These are phyloP conservation scores for Axea sp. DNA, from an alignment of 2,888 invertebrate genomes.

Conservation along the genomic window DNA sequence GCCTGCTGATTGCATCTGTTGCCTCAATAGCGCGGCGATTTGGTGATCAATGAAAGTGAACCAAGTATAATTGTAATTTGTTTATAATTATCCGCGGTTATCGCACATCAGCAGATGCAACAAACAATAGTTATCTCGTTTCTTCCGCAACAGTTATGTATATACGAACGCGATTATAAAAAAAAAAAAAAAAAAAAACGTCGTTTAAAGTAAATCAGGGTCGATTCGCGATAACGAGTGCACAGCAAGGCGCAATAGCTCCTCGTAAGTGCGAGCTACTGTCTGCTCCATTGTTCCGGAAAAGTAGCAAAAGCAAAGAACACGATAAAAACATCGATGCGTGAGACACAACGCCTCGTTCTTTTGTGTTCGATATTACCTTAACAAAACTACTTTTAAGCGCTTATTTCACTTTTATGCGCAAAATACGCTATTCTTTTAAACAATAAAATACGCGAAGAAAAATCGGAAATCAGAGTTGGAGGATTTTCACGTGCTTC, in stretches of 20 bases:
- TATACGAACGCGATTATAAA: conserved; percentile 33
- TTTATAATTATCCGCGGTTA: conserved; percentile 47
- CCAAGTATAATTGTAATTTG: conserved; percentile 23
- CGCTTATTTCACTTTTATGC: no score
- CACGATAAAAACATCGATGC: conserved; percentile 55
- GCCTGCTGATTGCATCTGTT: no score
- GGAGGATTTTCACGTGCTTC: no score
- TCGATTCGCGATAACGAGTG: conserved; percentile 62
- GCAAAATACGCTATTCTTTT: no score
- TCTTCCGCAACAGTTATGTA: conserved; percentile 56
- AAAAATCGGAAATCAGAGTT: no score
- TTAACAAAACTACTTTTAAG: no score
- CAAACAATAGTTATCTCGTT: conserved; percentile 55
- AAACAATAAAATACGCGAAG: no score
- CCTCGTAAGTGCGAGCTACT: conserved; percentile 48
- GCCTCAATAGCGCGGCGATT: no score
- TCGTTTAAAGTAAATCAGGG: conserved; percentile 63
- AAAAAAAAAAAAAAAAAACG: no score
- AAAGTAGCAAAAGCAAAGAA: conserved; percentile 67
- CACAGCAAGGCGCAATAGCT: conserved; percentile 63
- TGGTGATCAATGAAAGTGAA: conserved; percentile 27
- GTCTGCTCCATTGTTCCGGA: conserved; percentile 74
- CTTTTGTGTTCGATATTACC: conserved; percentile 13
- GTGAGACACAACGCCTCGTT: conserved; percentile 46
- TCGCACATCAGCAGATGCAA: conserved; percentile 34